A percentile compares a stretch with the other conserved stretches of the same genome.
phyloP scores from a whole-genome alignment of 2,113 vertebrate species.

The Hypocryptadius cinnamomeus region DNA sequence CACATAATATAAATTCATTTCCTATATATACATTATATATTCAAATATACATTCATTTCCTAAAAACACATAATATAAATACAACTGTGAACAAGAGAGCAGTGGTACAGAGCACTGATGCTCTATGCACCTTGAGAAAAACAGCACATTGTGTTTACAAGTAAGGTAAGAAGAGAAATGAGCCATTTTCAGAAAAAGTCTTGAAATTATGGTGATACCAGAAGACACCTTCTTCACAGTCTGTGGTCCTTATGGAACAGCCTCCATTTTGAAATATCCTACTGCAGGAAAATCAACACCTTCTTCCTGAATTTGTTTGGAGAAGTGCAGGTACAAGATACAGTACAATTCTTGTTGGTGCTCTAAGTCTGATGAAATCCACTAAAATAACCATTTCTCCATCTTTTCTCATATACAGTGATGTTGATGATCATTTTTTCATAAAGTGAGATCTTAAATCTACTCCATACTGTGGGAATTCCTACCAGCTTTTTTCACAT shows the following conservation, averaged over 20 bases:
- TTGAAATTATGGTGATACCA: background rate
- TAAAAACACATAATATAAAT: background rate
- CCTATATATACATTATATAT: background rate
- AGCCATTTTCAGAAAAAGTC: background rate
- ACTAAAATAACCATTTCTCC: background rate
- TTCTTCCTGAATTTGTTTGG: background rate
- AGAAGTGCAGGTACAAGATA: background rate
- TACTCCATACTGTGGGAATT: background rate
- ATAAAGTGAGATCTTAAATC: background rate
- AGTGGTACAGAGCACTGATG: background rate
- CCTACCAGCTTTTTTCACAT: background rate
- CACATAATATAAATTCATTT: background rate
- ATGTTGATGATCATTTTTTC: background rate
- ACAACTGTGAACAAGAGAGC: background rate
- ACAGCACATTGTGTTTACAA: background rate
- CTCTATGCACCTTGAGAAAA: background rate
- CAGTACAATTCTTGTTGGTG: background rate
- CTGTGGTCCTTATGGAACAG: background rate
- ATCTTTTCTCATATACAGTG: background rate
- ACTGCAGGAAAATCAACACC: background rate
- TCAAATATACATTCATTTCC: background rate
- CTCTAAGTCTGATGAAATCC: background rate
- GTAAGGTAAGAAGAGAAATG: background rate
- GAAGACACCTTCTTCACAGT: background rate
- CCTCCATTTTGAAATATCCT: background rate